Conservation (phyloP, 1,140 invertebrate genomes). For the Brachionus rubens region DNA sequence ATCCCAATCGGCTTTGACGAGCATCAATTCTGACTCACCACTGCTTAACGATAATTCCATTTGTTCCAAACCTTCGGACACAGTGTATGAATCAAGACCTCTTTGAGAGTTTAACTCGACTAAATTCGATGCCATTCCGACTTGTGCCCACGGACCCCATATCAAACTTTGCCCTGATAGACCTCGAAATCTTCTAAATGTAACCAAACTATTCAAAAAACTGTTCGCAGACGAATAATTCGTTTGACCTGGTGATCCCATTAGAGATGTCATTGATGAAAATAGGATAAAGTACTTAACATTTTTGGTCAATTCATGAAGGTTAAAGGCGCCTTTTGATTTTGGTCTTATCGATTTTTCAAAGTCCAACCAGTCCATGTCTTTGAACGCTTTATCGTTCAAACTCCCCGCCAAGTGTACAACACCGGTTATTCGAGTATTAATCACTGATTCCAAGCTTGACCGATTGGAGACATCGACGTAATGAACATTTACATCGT, state of each 20-base stretch:
- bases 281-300: not conserved
- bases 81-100: not conserved
- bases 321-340: not conserved
- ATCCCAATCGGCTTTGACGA: not conserved
- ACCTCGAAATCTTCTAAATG: not conserved
- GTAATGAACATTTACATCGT: not conserved
- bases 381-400: not conserved
- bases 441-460: not conserved
- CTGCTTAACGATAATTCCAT: not conserved
- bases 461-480: not conserved
- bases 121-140: not conserved
- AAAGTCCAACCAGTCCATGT: not conserved
- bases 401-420: not conserved
- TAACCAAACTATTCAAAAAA: not conserved
- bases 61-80: not conserved
- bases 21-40: not conserved
- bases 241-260: not conserved
- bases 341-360: not conserved
- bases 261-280: not conserved
- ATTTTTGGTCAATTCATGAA: not conserved
- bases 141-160: not conserved
- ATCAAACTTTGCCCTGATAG: not conserved
- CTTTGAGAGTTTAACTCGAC: not conserved
- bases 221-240: not conserved
- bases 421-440: not conserved